Evolutionary conservation across 2,797 vertebrate species (phyloP).

Genomic region (Notolepis coatsorum): DNA sequence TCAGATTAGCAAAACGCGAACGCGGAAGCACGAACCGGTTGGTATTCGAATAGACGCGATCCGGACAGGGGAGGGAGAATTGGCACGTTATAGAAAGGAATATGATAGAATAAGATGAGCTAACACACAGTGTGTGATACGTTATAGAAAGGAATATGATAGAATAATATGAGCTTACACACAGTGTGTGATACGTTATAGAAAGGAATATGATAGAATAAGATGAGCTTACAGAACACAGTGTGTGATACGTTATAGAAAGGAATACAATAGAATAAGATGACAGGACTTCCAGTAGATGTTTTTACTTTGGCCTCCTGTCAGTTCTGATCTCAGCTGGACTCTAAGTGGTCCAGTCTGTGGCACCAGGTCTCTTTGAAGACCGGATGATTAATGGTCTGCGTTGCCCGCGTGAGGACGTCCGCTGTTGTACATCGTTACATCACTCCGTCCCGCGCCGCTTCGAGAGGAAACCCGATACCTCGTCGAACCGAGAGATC

Average conservation of each 20-base stretch:
- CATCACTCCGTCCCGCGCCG: slow-evolving; percentile 22
- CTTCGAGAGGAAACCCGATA: slow-evolving; percentile 45
- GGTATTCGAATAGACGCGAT: no score
- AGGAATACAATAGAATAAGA: no score
- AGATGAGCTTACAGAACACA: neutral
- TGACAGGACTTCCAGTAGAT: neutral
- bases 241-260: neutral
- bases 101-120: neutral
- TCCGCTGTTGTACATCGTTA: slow-evolving; percentile 28
- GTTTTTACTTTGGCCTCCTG: slow-evolving; percentile 28
- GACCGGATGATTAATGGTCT: slow-evolving; percentile 54
- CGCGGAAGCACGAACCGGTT: no score
- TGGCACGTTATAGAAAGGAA: no score
- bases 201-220: no score
- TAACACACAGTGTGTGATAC: neutral
- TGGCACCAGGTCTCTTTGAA: slow-evolving; percentile 40
- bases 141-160: no score
- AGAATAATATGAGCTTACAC: neutral
- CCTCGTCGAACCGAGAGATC: slow-evolving; percentile 28
- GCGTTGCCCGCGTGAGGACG: slow-evolving; percentile 13
- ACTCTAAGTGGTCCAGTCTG: slow-evolving; percentile 22
- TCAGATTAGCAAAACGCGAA: no score
- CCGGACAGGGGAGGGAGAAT: no score
- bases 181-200: no score
- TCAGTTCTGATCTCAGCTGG: slow-evolving; percentile 21